Conservation (phyloP, 2,797 vertebrate genomes). For the Mastacembelus armatus region DNA sequence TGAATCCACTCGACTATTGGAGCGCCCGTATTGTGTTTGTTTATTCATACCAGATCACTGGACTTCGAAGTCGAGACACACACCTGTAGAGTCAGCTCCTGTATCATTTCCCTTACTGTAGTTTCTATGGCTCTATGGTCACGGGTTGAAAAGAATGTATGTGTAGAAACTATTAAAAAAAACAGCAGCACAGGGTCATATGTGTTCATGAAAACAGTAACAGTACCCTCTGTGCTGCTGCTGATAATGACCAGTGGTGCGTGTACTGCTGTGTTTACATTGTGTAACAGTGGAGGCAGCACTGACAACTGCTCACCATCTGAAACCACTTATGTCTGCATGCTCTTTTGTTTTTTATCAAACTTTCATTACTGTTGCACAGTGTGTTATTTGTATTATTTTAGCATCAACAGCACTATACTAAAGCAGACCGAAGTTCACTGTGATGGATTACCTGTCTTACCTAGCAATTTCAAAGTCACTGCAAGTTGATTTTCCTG, state of each 20-base stretch:
- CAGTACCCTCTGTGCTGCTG: background rate
- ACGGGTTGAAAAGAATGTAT: no score
- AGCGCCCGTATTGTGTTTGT: background rate
- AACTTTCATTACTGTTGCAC: conserved; percentile 18
- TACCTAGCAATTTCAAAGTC: background rate
- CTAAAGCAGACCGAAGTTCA: conserved; percentile 3
- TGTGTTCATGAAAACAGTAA: background rate
- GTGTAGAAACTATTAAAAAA: no score
- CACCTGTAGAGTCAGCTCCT: no score
- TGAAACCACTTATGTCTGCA: conserved; percentile 1
- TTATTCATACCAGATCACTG: background rate
- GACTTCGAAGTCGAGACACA: background rate
- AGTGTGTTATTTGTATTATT: no score
- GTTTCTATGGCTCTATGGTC: no score
- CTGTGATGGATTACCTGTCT: conserved; percentile 25
- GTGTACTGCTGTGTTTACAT: background rate
- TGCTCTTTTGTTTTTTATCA: conserved; percentile 29
- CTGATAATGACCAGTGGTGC: background rate
- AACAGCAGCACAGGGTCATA: background rate
- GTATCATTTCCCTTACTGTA: no score
- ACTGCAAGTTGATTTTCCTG: background rate
- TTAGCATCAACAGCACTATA: background rate
- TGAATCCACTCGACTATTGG: background rate
- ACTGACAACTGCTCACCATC: background rate
- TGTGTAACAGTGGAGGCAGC: background rate